A percentile compares a stretch with the other conserved stretches of the same genome.
These are phyloP conservation scores for Himalopsyche tibetana DNA, from an alignment of 2,888 invertebrate genomes.

Conservation along the genomic window DNA sequence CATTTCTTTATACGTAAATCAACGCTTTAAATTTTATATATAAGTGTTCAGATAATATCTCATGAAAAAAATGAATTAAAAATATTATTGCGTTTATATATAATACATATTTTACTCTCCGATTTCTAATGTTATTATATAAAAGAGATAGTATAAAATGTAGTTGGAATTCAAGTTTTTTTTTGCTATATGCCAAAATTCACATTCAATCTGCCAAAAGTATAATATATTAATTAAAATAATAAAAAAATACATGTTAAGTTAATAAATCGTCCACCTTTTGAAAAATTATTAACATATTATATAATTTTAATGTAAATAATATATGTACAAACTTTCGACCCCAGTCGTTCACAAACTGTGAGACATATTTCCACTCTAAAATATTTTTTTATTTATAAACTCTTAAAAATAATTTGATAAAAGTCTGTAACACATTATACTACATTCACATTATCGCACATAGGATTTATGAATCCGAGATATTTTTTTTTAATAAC, in stretches of 20 bases:
- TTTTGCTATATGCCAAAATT: no score
- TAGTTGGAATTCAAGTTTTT: no score
- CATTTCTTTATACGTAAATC: no score
- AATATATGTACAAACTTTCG: slow-evolving; percentile 53
- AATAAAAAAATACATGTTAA: not conserved
- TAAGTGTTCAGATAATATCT: no score
- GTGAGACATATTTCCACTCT: slow-evolving; percentile 53
- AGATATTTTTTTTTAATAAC: not conserved
- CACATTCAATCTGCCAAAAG: not conserved
- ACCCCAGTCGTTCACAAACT: slow-evolving; percentile 58
- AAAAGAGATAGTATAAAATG: no score
- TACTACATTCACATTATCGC: slow-evolving; percentile 41
- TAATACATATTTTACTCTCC: no score
- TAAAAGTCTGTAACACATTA: slow-evolving; percentile 50
- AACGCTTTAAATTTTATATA: no score
- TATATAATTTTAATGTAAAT: slow-evolving; percentile 1
- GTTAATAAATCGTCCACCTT: not conserved
- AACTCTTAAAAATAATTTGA: slow-evolving; percentile 55
- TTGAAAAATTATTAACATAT: not conserved
- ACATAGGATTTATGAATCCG: not conserved
- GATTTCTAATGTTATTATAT: no score
- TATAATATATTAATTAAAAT: not conserved
- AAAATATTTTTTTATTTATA: slow-evolving; percentile 55
- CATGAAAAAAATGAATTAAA: no score
- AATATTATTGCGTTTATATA: no score